Base-by-base conservation (phyloP, 1,140 invertebrate species). In the Steinernema feltiae region DNA sequence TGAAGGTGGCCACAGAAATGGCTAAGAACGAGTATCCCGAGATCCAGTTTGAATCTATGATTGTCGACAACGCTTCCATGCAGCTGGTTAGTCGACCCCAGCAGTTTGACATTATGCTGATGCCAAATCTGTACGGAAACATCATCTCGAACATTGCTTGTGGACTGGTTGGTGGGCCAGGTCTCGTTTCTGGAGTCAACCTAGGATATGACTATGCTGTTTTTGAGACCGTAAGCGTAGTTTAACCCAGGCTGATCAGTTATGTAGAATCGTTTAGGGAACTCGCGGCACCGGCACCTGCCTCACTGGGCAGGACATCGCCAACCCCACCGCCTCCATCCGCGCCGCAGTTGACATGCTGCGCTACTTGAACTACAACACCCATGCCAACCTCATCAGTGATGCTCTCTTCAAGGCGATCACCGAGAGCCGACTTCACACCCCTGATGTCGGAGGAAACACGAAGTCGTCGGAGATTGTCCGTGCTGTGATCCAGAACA, bases 51-150 rank as follows among this genome's bases (percentile, higher is more conserved):
- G 76, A 85, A 24, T 30, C 81, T 18, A 84, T 84, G 83, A 84
- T 84, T 74, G 83, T 82, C 32, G 82, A 83, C 72, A 83, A 83
- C 30, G 82, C 82, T 21, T 84, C 75, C 0, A 85, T 96, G 93
- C 95, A 98, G 87, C 89, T 98, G n/a, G 96, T 98, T 0, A 93
- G 94, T 0, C 95, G 93, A 82, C 95, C 95, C 0, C 91, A 95
- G 85, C 94, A 99, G 87, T 99, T 99, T 89, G 97, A 99, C 30
- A 94, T 99, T 17, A 93, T 99, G 91, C 89, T 98, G 18, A 95
- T 97, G 90, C 97, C 97, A 0, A 99, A 99, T 88, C 88, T 99
- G 48, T 99, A 99, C 88, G 97, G 97, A 2, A 93, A 95, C 71
- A 98, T 99, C 84, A 92, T 98, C 0, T 95, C 94, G 0, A 99